Evolutionary conservation across 2,888 invertebrate genomes (phyloP).

Genomic region (Stenurella melanura): DNA sequence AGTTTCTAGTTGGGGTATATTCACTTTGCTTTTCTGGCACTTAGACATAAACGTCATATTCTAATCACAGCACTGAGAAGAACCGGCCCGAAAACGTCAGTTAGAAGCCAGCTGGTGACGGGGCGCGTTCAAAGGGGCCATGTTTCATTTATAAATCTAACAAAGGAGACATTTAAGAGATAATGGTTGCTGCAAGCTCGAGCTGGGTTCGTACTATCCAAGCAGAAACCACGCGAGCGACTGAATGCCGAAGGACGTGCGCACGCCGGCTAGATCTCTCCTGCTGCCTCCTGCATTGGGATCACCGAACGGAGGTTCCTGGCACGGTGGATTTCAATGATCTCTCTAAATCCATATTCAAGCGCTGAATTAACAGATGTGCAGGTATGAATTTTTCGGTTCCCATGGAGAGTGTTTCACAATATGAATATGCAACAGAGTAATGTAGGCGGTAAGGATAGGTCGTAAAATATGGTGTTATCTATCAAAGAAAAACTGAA

Average conservation of each 20-base stretch:
- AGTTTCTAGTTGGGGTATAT: slow-evolving; percentile 59
- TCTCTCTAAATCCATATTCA: slow-evolving; percentile 5
- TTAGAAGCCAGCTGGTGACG: background rate
- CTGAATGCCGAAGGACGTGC: slow-evolving; percentile 45
- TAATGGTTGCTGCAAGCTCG: slow-evolving; percentile 26
- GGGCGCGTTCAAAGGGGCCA: slow-evolving; percentile 3
- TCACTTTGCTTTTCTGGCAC: slow-evolving; percentile 63
- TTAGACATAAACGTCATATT: slow-evolving; percentile 67
- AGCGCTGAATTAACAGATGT: background rate
- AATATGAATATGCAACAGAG: too few relatives aligned
- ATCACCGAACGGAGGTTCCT: slow-evolving; percentile 30
- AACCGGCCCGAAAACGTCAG: background rate
- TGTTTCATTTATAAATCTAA: slow-evolving; percentile 30
- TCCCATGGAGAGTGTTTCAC: background rate
- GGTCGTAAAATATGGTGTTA: too few relatives aligned
- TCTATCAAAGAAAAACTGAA: too few relatives aligned
- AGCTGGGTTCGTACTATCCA: slow-evolving; percentile 23
- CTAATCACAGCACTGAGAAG: slow-evolving; percentile 33
- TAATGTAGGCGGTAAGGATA: too few relatives aligned
- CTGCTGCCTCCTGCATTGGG: slow-evolving; percentile 36
- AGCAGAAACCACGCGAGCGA: slow-evolving; percentile 46
- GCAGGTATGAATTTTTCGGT: background rate
- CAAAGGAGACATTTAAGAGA: slow-evolving; percentile 12
- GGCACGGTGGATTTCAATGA: slow-evolving; percentile 29
- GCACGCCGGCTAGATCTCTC: slow-evolving; percentile 40